Evolutionary conservation across 2,113 vertebrate genomes (phyloP), one percentile per base, ranked within the genome.

Genomic region (Ceuthmochares aereus): DNA sequence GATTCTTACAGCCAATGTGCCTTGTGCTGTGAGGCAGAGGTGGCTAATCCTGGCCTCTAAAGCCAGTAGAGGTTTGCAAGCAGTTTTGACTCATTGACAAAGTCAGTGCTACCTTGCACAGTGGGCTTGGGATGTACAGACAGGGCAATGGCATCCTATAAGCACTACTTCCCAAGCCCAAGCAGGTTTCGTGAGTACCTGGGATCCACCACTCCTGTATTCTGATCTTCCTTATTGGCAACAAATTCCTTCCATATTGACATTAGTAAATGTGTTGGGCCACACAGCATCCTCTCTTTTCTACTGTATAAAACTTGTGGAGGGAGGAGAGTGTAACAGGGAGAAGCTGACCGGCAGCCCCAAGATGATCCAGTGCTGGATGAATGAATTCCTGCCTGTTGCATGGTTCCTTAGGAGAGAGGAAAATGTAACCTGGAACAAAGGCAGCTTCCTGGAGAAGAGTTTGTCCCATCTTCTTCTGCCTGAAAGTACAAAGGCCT

Each of bases 341-440:
- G 55, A 36, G 42, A 36, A 47, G 18, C 55, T 47, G 82, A 43
- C 23, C 11, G 26, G 13, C 45, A 66, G 40, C 10, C 59, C 32
- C 54, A 64, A 21, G 75, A 56, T 37, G 17, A 16, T 66, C 0
- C 1, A 0, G 51, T 64, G 66, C 15, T 16, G 27, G 47, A 32
- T 63, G 32, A 32, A 1, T 78, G 37, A 84, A 52, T 67, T 70
- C 18, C 69, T 89, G 66, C 77, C 40, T 12, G 2, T 36, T 4
- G 1, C 11, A 2, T 23, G 16, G 23, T 12, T 72, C 29, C n/a
- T 45, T 4, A 1, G 37, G 49, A 73, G 16, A 49, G 0, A 5
- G 26, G 12, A 76, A 89, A 79, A 81, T 9, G 25, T n/a, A 70
- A 60, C 51, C 21, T 64, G 27, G n/a, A 60, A 54, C 37, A 82